Percentiles rank a stretch among this genome's conserved stretches.
These are phyloP conservation scores for Ptychochromis oligacanthus DNA, from an alignment of 2,113 vertebrate genomes.

Conservation along the genomic window DNA sequence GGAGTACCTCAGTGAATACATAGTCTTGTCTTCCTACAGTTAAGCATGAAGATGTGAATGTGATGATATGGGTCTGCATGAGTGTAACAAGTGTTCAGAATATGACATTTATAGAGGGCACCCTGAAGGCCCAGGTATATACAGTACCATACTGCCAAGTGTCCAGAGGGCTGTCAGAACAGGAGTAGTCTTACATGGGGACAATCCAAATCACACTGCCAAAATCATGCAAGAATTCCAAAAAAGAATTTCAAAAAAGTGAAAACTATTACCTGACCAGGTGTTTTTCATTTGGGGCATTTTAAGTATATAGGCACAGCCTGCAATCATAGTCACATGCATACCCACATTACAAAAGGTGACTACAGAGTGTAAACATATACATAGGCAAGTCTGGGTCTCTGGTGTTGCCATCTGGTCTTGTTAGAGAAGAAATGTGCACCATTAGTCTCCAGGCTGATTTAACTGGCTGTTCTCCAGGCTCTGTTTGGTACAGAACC, in stretches of 20 bases:
- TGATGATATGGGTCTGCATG: neutral
- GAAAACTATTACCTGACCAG: neutral
- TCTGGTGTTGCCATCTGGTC: conserved; percentile 31
- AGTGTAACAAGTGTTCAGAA: neutral
- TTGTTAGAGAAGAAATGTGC: conserved; percentile 47
- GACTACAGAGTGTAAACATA: conserved; percentile 15
- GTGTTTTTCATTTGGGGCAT: too few relatives aligned
- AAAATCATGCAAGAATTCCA: neutral
- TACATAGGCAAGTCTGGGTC: conserved; percentile 28
- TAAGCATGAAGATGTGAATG: neutral
- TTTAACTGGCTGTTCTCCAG: conserved; percentile 32
- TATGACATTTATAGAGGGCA: neutral
- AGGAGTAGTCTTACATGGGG: neutral
- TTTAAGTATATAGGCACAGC: neutral
- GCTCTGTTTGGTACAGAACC: conserved; percentile 26
- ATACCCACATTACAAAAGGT: neutral
- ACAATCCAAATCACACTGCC: neutral
- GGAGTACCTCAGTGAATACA: neutral
- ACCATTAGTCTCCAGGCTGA: conserved; percentile 42
- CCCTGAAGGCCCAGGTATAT: neutral
- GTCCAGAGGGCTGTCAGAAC: neutral
- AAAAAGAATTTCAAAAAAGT: neutral
- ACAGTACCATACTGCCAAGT: neutral
- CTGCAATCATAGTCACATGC: neutral
- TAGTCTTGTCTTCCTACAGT: neutral